Conservation (phyloP, 1,140 invertebrate genomes). For the Drosophila ogumai region DNA sequence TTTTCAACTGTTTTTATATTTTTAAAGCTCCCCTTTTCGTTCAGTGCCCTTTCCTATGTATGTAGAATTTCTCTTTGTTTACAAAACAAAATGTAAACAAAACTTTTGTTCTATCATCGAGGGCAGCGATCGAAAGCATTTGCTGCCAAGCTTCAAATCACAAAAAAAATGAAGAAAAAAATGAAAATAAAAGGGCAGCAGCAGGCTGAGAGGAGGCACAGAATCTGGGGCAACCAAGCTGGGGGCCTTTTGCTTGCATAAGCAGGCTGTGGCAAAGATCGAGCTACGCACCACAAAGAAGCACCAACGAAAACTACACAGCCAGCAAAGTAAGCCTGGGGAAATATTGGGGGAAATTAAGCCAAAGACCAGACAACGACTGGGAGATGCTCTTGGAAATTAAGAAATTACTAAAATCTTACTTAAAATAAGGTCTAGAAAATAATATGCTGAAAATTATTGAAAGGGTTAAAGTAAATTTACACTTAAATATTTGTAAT, state of each 20-base stretch:
- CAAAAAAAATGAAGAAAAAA: slow-evolving; percentile 24
- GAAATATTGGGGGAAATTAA: slow-evolving; percentile 18
- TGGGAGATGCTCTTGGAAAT: slow-evolving; percentile 1
- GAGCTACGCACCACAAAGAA: slow-evolving; percentile 69
- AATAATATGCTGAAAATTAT: background rate
- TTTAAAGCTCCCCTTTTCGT: background rate
- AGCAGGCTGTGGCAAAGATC: slow-evolving; percentile 63
- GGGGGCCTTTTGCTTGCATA: slow-evolving; percentile 79
- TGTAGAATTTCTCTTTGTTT: slow-evolving; percentile 74
- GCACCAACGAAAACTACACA: slow-evolving; percentile 41
- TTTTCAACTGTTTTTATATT: too few species aligned
- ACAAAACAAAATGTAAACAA: slow-evolving; percentile 84
- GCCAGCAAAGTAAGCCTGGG: slow-evolving; percentile 54
- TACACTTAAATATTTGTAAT: too few species aligned
- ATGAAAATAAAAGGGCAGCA: slow-evolving; percentile 47
- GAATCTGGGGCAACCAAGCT: slow-evolving; percentile 81
- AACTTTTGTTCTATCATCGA: slow-evolving; percentile 63
- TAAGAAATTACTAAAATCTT: background rate
- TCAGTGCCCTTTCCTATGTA: slow-evolving; percentile 27
- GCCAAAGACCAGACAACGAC: background rate
- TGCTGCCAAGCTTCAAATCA: slow-evolving; percentile 67
- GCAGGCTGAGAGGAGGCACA: slow-evolving; percentile 46
- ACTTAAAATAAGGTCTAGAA: rapidly evolving
- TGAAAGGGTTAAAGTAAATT: too few species aligned
- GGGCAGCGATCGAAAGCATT: slow-evolving; percentile 72